Base-by-base conservation (phyloP, 2,113 vertebrate species). In the Oceanites oceanicus region DNA sequence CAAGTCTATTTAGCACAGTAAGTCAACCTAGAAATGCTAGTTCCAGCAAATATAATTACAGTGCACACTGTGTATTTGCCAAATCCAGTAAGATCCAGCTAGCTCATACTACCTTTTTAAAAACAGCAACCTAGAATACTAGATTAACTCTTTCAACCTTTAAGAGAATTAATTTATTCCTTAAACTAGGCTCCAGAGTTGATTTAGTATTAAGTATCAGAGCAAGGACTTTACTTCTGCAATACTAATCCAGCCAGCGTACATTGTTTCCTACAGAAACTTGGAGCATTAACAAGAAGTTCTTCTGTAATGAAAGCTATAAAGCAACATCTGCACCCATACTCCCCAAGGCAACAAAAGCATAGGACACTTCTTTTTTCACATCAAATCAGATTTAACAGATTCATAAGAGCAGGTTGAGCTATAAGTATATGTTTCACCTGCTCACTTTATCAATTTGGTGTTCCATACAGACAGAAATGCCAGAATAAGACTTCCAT, bases 11-110 rank as follows among this genome's bases (percentile, higher is more conserved):
- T 85, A 91, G 65, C 8, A 5, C 61, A 84, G 34, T 30, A 90
- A 94, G 50, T 66, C 88, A 50, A 62, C 49, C 44, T 56, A 87
- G 62, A 95, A 95, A 73, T 26, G 49, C 80, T 89, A 59, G 77
- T 81, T 84, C 42, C 83, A 95, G 91, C 91, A 96, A 85, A 96
- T 58, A 83, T 15, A 72, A 17, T 7, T 79, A 49, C n/a, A 77
- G 50, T 3, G 11, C 53, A 75, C 34, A 36, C 22, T 0, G 7
- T 13, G 53, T 42, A 22, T 75, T 42, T 91, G 66, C 59, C 92
- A 96, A 20, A 66, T 49, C 50, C 36, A 58, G 34, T 61, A 63
- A 79, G 71, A 91, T 47, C 53, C 84, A 90, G 71, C 65, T n/a
- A 72, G 62, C 29, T 94, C 58, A 29, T 5, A 32, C 49, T 10